Base-by-base conservation (phyloP, 2,797 vertebrate genomes). In the Triplophysa bombifrons region DNA sequence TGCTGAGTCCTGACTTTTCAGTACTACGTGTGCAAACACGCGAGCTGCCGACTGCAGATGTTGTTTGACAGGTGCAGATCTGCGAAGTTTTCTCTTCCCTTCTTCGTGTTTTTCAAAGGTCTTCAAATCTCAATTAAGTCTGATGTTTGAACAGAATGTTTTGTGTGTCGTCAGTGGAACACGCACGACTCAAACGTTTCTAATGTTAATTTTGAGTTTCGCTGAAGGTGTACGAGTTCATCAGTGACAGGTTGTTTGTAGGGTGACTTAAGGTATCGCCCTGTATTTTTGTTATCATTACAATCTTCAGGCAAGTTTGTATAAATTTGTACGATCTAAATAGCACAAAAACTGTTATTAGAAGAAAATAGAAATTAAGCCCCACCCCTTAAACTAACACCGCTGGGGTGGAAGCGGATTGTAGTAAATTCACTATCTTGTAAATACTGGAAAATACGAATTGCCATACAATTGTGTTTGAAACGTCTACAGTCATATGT, bases 91-190 rank as follows among this genome's bases (percentile, higher is more conserved):
- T 78, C 81, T 55, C 58, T 87, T 86, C 88, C 71, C 83, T 87
- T 86, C 80, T 82, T 81, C 86, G 79, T 88, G 86, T 90, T 89
- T 90, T 87, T 89, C 88, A 89, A 93, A 88, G 81, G 87, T 88
- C 85, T 72, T 44, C 87, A 91, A 88, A 91, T 90, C 88, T 91
- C 80, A 82, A 76, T 48, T 86, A 86, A 91, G 86, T 85, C 83
- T 74, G 76, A 78, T 85, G 41, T 85, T 80, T 74, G 25, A 69
- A 51, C 50, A 72, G 67, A 22, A 55, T 14, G 74, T 80, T 82
- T 78, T 80, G 66, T 83, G 48, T 80, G 67, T 86, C 84, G 80
- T 30, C 67, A 68, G 72, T 75, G 80, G 74, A 74, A 77, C 79
- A 75, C 76, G 60, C 56, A 78, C 51, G 76, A 76, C 80, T 78